A percentile compares a stretch with the other conserved stretches of the same genome.
Evolutionary conservation across 2,888 invertebrate species (phyloP).

Genomic region (Siphonodentalium dalli): DNA sequence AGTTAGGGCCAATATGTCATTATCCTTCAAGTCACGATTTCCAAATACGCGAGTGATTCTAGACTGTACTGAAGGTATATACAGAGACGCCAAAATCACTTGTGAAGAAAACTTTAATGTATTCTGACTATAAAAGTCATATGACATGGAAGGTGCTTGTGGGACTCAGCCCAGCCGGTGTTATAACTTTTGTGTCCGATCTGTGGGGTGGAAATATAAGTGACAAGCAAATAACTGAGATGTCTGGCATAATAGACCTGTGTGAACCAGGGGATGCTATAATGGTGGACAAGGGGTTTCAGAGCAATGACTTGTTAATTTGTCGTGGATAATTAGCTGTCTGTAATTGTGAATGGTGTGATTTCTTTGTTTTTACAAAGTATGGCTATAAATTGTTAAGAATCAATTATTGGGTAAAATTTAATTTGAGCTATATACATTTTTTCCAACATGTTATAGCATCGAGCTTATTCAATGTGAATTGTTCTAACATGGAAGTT

Average conservation of each 20-base stretch:
- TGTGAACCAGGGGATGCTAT: constrained; percentile 30
- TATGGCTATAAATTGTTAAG: too few relatives aligned
- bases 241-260: constrained; percentile 19
- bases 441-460: too few relatives aligned
- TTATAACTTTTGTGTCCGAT: constrained; percentile 29
- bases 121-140: constrained; percentile 23
- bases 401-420: too few relatives aligned
- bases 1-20: constrained; percentile 17
- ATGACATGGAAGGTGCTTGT: constrained; percentile 26
- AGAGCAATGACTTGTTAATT: constrained; percentile 21
- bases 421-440: too few relatives aligned
- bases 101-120: constrained; percentile 14
- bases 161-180: constrained; percentile 26
- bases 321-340: too few relatives aligned
- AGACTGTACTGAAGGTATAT: constrained; percentile 33
- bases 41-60: constrained; percentile 25
- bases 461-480: too few relatives aligned
- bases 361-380: too few relatives aligned
- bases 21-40: constrained; percentile 18
- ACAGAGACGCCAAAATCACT: constrained; percentile 26
- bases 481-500: too few relatives aligned
- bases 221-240: constrained; percentile 25
- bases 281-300: constrained; percentile 34
- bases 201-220: constrained; percentile 26
- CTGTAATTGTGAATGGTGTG: too few relatives aligned